A percentile compares a stretch with the other conserved stretches of the same genome.
phyloP scores from a whole-genome alignment of 1,140 invertebrate species.

The Heliconius hewitsoni region DNA sequence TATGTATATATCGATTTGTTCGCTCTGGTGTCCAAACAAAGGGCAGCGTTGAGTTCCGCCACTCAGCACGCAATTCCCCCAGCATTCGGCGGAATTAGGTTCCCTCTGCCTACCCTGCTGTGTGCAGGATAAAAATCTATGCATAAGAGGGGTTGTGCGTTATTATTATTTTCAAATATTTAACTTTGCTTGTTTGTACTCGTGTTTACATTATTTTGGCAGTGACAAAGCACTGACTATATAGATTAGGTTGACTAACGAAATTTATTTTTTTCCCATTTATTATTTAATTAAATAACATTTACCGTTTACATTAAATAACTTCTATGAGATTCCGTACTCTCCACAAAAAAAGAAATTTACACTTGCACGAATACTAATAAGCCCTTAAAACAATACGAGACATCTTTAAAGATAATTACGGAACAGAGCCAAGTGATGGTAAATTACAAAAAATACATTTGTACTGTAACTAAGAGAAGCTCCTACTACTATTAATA shows the following conservation, averaged over 20 bases:
- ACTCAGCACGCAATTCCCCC: too few species aligned
- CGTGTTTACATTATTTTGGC: too few species aligned
- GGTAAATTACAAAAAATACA: background rate
- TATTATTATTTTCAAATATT: too few species aligned
- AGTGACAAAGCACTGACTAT: too few species aligned
- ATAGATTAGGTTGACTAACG: too few species aligned
- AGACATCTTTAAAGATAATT: background rate
- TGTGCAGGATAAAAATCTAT: too few species aligned
- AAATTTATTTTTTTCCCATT: background rate
- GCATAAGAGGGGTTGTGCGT: too few species aligned
- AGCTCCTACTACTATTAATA: slow-evolving; percentile 4
- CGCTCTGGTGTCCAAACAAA: too few species aligned
- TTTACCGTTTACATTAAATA: background rate
- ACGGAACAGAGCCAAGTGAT: background rate
- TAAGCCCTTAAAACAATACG: background rate
- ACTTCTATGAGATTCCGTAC: background rate
- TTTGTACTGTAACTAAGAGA: background rate
- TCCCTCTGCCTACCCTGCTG: too few species aligned
- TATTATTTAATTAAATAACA: background rate
- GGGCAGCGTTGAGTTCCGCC: too few species aligned
- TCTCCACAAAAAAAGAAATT: background rate
- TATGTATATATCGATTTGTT: too few species aligned
- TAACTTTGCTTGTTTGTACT: background rate
- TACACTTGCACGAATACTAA: background rate
- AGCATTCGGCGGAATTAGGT: too few species aligned